These are phyloP conservation scores for Morus bassanus DNA, from an alignment of 2,797 vertebrate species.

Conservation along the genomic window DNA sequence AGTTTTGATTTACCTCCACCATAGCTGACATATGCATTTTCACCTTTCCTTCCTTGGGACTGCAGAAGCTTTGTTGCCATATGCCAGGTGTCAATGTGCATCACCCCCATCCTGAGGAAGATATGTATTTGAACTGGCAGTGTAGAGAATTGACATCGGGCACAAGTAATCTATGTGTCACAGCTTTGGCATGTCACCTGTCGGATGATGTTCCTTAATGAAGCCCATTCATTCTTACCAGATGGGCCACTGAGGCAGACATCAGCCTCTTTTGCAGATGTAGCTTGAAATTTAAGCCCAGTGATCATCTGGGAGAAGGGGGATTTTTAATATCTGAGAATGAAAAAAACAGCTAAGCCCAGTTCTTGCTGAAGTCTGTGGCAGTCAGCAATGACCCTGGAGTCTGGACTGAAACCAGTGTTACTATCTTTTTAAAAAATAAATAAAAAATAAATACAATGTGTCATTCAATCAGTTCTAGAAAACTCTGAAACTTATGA, in stretches of 20 bases:
- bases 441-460: background rate
- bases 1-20: background rate
- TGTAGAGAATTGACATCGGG: background rate
- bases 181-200: slow-evolving; percentile 9
- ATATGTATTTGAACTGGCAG: background rate
- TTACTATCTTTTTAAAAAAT: background rate
- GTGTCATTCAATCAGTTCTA: background rate
- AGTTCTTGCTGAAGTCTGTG: background rate
- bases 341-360: background rate
- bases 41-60: background rate
- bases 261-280: background rate
- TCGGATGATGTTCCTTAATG: background rate
- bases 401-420: background rate
- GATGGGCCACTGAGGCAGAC: background rate
- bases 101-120: background rate
- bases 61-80: slow-evolving; percentile 11
- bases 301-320: background rate
- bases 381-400: background rate
- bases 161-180: background rate
- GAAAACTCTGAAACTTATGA: background rate
- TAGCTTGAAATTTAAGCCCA: background rate
- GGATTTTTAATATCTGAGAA: background rate
- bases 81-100: background rate
- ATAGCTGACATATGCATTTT: background rate
- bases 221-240: background rate